phyloP scores from a whole-genome alignment of 1,140 invertebrate species.

The Solen grandis region DNA sequence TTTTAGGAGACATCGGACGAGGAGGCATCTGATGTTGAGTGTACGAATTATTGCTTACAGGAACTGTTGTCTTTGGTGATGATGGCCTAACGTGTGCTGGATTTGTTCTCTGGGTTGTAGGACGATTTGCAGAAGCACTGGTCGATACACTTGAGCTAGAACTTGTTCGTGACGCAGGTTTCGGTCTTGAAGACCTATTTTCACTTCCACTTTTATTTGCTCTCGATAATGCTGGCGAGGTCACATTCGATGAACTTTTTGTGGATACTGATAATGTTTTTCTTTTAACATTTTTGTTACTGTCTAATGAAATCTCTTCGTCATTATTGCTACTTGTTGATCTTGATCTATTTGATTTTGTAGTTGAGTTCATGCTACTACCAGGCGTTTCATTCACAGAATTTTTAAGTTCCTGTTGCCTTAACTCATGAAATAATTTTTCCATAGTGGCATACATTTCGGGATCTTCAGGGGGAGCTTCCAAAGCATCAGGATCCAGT shows the following conservation, averaged over 20 bases:
- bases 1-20: not conserved
- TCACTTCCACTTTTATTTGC: slow-evolving; percentile 12
- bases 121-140: not conserved
- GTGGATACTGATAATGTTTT: slow-evolving; percentile 39
- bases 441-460: slow-evolving; percentile 76
- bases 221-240: slow-evolving; percentile 27
- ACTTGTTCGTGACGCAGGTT: slow-evolving; percentile 24
- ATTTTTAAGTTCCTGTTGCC: slow-evolving; percentile 71
- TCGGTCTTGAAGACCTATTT: not conserved
- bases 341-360: slow-evolving; percentile 42
- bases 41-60: not conserved
- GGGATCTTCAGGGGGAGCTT: slow-evolving; percentile 74
- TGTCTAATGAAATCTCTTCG: slow-evolving; percentile 57
- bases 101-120: not conserved
- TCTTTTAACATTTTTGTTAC: slow-evolving; percentile 60
- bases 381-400: slow-evolving; percentile 72
- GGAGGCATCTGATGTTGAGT: not conserved
- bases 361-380: slow-evolving; percentile 13
- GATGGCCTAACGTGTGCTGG: not conserved
- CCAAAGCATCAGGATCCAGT: slow-evolving; percentile 55
- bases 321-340: slow-evolving; percentile 55
- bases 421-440: slow-evolving; percentile 70
- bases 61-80: not conserved
- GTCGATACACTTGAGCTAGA: slow-evolving; percentile 9
- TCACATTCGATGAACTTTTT: slow-evolving; percentile 31